Base-by-base conservation (phyloP, 1,140 invertebrate species). In the Branchinecta lynchi region DNA sequence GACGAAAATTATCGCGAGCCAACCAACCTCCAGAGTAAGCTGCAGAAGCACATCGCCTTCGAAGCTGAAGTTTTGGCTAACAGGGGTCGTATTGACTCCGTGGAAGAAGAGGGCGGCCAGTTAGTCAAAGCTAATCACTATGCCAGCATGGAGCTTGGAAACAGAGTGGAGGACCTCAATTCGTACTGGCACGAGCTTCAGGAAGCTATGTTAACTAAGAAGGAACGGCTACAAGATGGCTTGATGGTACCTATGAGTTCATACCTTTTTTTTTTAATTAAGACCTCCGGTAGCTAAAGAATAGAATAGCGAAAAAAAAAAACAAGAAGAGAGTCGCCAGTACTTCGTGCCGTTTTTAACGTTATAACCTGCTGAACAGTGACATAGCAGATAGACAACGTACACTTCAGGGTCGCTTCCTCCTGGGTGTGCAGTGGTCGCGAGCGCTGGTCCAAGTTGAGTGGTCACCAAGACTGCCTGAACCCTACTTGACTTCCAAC, bases 31-130 rank as follows among this genome's bases (percentile, higher is more conserved):
- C 89, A 96, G 75, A 93, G 90, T 75, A 98, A 98, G 80, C 95
- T 97, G 68, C 93, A 98, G 78, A 96, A 96, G 77, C 95, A 98
- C 76, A 84, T 89, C 1, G 92, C 93, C 0, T 98, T 98, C 77
- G 94, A 98, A 76, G 89, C 93, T 0, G 96, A 98, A 79, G 80
- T 98, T 43, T 80, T 87, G n/a, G 93, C 93, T 7, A 98, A 96
- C 77, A 86, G 90, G 70, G 87, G 87, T 15, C 83, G 93, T 60
- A 86, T 98, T 7, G 85, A 88, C 46, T 84, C 86, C 43, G 88
- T 96, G 5, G 86, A 89, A 71, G 82, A 83, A 70, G 90, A 93
- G 77, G 96, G 93, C 7, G 87, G 93, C 75, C 82, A 85, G 66
- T 82, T 96, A 7, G 89, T 94, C 15, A 82, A 87, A n/a, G 84